phyloP scores from a whole-genome alignment of 1,140 invertebrate species.

The Archivesica marissinica region DNA sequence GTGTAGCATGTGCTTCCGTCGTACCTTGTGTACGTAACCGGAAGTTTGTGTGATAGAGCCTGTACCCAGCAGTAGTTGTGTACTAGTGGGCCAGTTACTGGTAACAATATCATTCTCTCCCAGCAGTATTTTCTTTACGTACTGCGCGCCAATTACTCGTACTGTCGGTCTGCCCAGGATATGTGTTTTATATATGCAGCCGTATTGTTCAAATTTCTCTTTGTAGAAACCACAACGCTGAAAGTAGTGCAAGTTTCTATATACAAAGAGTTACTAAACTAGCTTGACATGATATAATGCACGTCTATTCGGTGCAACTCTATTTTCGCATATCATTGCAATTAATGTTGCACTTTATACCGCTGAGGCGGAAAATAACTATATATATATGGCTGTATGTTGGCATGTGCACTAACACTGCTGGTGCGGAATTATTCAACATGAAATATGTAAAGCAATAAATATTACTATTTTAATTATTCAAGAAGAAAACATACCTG shows the following conservation, averaged over 20 bases:
- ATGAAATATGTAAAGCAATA: too few species aligned
- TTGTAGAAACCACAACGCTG: slow-evolving; percentile 63
- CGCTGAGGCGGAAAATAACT: too few species aligned
- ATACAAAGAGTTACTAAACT: background rate
- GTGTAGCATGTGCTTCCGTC: slow-evolving; percentile 61
- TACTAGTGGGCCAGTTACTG: slow-evolving; percentile 58
- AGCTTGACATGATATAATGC: background rate
- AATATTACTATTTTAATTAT: too few species aligned
- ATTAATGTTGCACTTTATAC: too few species aligned
- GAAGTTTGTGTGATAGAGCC: slow-evolving; percentile 52
- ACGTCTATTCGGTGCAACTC: background rate
- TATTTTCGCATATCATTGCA: background rate
- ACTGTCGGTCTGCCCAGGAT: slow-evolving; percentile 70
- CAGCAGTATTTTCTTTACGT: slow-evolving; percentile 68
- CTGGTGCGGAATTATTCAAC: too few species aligned
- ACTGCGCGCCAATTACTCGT: slow-evolving; percentile 69
- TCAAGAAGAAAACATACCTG: too few species aligned
- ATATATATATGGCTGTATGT: too few species aligned
- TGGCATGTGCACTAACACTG: too few species aligned
- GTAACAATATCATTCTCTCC: slow-evolving; percentile 69
- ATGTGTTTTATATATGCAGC: slow-evolving; percentile 76
- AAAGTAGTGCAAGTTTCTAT: background rate
- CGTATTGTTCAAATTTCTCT: slow-evolving; percentile 61
- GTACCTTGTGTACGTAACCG: slow-evolving; percentile 60
- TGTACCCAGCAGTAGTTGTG: slow-evolving; percentile 64